phyloP scores from a whole-genome alignment of 1,140 invertebrate species.

The Babylonia areolata region DNA sequence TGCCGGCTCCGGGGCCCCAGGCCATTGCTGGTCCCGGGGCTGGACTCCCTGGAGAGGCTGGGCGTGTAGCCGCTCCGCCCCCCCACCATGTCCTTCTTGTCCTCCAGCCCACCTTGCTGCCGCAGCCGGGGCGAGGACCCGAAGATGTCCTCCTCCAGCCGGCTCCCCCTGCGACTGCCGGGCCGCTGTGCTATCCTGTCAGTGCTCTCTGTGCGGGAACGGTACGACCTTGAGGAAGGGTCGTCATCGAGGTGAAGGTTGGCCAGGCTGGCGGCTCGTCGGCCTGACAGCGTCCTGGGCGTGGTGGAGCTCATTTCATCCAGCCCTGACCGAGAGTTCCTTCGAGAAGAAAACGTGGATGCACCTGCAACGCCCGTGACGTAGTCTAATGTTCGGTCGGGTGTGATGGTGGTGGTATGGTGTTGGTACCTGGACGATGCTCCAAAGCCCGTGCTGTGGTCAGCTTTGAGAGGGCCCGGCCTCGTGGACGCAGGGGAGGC shows the following conservation, averaged over 20 bases:
- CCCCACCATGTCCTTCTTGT: slow-evolving; percentile 27
- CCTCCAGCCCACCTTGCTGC: not conserved
- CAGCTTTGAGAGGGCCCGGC: slow-evolving; percentile 60
- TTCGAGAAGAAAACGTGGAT: not conserved
- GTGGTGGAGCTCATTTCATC: slow-evolving; percentile 17
- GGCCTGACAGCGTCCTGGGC: slow-evolving; percentile 35
- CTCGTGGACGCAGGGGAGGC: slow-evolving; percentile 5
- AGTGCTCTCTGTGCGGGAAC: not conserved
- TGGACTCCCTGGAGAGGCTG: slow-evolving; percentile 44
- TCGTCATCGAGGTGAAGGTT: slow-evolving; percentile 20
- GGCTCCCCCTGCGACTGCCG: slow-evolving; percentile 34
- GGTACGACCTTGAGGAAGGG: not conserved
- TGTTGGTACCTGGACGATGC: not conserved
- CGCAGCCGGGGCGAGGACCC: not conserved
- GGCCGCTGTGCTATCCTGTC: not conserved
- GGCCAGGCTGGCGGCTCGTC: slow-evolving; percentile 37
- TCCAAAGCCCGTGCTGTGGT: slow-evolving; percentile 50
- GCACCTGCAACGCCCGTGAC: not conserved
- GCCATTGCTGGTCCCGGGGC: slow-evolving; percentile 35
- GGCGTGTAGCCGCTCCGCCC: slow-evolving; percentile 40
- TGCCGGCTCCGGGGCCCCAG: not conserved
- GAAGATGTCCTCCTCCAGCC: slow-evolving; percentile 18
- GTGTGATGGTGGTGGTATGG: not conserved
- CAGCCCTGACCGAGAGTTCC: slow-evolving; percentile 39
- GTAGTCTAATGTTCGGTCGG: slow-evolving; percentile 3